Evolutionary conservation across 2,113 vertebrate genomes (phyloP).

Genomic region (Serilophus lunatus): DNA sequence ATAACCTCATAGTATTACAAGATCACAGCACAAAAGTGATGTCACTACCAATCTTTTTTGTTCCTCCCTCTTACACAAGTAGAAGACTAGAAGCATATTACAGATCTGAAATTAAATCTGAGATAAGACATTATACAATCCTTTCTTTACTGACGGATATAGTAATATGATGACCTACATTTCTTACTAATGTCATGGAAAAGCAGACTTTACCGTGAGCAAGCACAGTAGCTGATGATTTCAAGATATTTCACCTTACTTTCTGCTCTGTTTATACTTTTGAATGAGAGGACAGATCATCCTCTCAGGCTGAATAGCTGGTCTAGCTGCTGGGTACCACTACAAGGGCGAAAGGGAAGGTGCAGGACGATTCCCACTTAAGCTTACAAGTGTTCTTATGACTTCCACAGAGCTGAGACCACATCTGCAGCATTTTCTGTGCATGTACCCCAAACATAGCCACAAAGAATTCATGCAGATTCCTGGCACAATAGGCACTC

Average conservation of each 20-base stretch:
- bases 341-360: not conserved
- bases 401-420: not conserved
- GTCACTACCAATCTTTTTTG: not conserved
- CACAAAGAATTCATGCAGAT: conserved; percentile 18
- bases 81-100: not conserved
- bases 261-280: not conserved
- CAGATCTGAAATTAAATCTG: not conserved
- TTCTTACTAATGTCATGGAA: not conserved
- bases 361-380: not conserved
- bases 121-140: not conserved
- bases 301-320: not conserved
- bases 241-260: not conserved
- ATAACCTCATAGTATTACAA: not conserved
- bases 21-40: not conserved
- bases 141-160: not conserved
- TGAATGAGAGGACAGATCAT: not conserved
- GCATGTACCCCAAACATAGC: not conserved
- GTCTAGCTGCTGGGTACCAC: not conserved
- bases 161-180: not conserved
- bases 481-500: not conserved
- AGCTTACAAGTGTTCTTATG: not conserved
- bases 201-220: not conserved
- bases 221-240: not conserved
- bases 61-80: not conserved
- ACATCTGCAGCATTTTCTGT: not conserved